Conservation (phyloP, 1,140 invertebrate species). For the Drosophila busckii region DNA sequence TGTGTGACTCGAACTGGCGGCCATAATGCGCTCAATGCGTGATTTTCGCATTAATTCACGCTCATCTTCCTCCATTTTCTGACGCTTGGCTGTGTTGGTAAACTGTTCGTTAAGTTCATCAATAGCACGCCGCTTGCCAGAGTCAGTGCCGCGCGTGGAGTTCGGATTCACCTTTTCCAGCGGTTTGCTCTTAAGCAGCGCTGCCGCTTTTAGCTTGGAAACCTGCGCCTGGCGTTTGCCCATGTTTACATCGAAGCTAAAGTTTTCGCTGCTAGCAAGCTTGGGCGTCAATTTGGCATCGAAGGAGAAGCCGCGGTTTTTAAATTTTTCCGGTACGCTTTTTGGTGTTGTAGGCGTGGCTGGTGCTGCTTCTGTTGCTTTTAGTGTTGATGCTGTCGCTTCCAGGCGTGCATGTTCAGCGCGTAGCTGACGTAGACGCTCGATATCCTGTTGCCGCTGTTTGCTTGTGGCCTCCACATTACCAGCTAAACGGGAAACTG, state of each 20-base stretch:
- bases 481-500: constrained; percentile 71
- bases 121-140: constrained; percentile 81
- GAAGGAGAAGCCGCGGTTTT: constrained; percentile 62
- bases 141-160: constrained; percentile 80
- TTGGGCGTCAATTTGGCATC: constrained; percentile 51
- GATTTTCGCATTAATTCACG: constrained; percentile 81
- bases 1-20: constrained; percentile 87
- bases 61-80: constrained; percentile 78
- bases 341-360: constrained; percentile 23
- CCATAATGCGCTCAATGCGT: constrained; percentile 89
- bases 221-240: constrained; percentile 81
- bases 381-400: background rate
- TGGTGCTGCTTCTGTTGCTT: background rate
- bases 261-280: constrained; percentile 64
- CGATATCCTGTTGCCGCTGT: constrained; percentile 82
- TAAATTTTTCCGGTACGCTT: constrained; percentile 67
- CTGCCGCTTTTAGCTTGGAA: constrained; percentile 84
- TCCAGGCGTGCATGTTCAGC: constrained; percentile 54
- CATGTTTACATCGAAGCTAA: constrained; percentile 83
- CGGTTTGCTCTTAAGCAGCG: constrained; percentile 82
- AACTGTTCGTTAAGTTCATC: constrained; percentile 79
- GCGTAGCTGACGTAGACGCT: constrained; percentile 81
- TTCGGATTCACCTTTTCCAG: constrained; percentile 86
- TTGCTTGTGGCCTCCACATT: constrained; percentile 81
- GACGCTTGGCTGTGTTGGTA: constrained; percentile 79